Evolutionary conservation across 2,888 invertebrate genomes (phyloP), one percentile per base, ranked within the genome.

Genomic region (Xylota segnis): DNA sequence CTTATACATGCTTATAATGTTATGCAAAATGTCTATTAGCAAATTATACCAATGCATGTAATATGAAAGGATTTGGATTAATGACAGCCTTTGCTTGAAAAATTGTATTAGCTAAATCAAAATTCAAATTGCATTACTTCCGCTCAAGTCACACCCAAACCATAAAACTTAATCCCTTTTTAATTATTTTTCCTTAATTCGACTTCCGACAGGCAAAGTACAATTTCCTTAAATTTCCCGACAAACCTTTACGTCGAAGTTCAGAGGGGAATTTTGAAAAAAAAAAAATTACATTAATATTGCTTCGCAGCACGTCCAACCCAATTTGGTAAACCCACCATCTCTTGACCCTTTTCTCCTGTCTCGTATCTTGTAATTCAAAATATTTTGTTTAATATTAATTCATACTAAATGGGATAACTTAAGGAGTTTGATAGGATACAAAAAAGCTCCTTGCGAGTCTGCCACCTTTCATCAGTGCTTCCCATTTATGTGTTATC

Each of bases 101-200:
- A 14, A 56, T 29, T 29, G 32, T 16, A 56, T 34, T 56, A 32
- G 10, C 2, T 4, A 63, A 43, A 43, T 61, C 2, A 16, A 56
- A 75, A 43, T 75, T 65, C 4, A 34, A 75, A 75, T 75, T 65
- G 56, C 43, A 77, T 76, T 59, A 65, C 50, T 77, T 66, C 52
- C 61, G 59, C 43, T 52, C 29, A 68, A 37, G 32, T 50, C 58
- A 45, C 14, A 59, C 32, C 34, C 27, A 54, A 61, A 16, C 29
- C 23, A 68, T 81, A 68, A 66, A 66, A 77, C 23, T 27, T 77
- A 75, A 81, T 77, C 71, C 71, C 37, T 66, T 83, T 77, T 83
- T 83, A 71, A 77, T 66, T 77, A 76, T 83, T 83, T 59, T 71
- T 71, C 63, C 65, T 58, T 65, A 65, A 82, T 76, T 82, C 71